Base-by-base conservation (phyloP, 2,888 invertebrate genomes). In the Brachypalpus laphriformis region DNA sequence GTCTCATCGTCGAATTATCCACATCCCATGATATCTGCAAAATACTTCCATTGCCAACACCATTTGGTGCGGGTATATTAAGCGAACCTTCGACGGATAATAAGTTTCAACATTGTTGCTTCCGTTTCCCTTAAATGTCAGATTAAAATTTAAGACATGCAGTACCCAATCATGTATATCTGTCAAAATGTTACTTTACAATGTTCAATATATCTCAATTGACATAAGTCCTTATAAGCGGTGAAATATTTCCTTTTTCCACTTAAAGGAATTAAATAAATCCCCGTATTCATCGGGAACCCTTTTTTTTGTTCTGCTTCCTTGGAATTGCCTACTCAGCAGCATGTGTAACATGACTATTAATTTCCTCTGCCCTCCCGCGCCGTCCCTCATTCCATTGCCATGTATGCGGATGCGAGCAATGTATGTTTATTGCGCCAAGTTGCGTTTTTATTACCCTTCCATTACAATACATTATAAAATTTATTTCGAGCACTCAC, bases 181-280 rank as follows among this genome's bases (percentile, higher is more conserved):
- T 76, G 68, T 70, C 63, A 68, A 68, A 74, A 51, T 56, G 31
- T 42, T 57, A 70, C 78, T 83, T 74, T 42, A 70, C 74, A 80
- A 70, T 74, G 68, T 42, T 68, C 65, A 68, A 83, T 83, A 80
- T 83, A 83, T 80, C 80, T 83, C 83, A 83, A 83, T 83, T 80
- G 83, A 65, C 74, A 80, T 83, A 83, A 83, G 80, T 83, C 83
- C 74, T 70, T 65, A 80, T 80, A 80, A 83, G 74, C 83, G 63
- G 57, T 83, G 70, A 83, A 83, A 78, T 83, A 83, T 80, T 80
- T 83, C 83, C 83, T 56, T 61, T 82, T 70, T 74, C 80, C 83
- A 74, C 74, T 80, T 83, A 80, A 82, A 82, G 74, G 83, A 83
- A 83, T 83, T 83, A 83, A 80, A 83, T 83, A 78, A 83, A 83